These are phyloP conservation scores for Doryteuthis pealeii DNA, from an alignment of 1,140 invertebrate genomes.

Conservation along the genomic window DNA sequence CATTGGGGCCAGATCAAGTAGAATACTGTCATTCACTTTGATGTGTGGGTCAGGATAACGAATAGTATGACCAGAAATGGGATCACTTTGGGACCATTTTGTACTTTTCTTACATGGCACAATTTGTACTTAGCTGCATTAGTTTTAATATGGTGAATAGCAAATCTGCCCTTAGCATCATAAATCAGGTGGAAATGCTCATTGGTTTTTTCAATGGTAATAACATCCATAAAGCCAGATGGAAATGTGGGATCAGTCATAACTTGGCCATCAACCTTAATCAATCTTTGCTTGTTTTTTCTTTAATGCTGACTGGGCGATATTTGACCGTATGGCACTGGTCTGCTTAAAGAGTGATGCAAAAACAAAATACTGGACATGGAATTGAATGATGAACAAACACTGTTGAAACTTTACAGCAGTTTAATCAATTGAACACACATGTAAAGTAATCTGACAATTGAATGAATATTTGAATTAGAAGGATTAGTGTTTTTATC, in stretches of 20 bases:
- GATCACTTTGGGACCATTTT: conserved; percentile 87
- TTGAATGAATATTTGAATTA: too few species aligned
- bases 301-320: conserved; percentile 94
- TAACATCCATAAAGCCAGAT: conserved; percentile 99
- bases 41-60: conserved; percentile 97
- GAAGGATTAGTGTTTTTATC: too few species aligned
- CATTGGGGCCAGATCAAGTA: conserved; percentile 88
- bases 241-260: conserved; percentile 96
- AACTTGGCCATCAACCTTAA: conserved; percentile 98
- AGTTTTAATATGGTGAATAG: conserved; percentile 92
- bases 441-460: too few species aligned
- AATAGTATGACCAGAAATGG: conserved; percentile 94
- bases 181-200: conserved; percentile 98
- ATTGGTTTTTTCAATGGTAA: conserved; percentile 96
- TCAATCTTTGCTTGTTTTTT: conserved; percentile 95
- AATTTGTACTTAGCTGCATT: conserved; percentile 99
- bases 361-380: too few species aligned
- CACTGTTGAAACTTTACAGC: too few species aligned
- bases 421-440: too few species aligned
- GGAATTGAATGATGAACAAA: too few species aligned
- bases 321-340: too few species aligned
- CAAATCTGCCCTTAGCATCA: conserved; percentile 98
- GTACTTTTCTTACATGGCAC: conserved; percentile 89
- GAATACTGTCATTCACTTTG: conserved; percentile 96
- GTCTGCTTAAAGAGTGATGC: too few species aligned